A percentile compares a stretch with the other conserved stretches of the same genome.
These are phyloP conservation scores for Macaria notata DNA, from an alignment of 2,888 invertebrate species.

Conservation along the genomic window DNA sequence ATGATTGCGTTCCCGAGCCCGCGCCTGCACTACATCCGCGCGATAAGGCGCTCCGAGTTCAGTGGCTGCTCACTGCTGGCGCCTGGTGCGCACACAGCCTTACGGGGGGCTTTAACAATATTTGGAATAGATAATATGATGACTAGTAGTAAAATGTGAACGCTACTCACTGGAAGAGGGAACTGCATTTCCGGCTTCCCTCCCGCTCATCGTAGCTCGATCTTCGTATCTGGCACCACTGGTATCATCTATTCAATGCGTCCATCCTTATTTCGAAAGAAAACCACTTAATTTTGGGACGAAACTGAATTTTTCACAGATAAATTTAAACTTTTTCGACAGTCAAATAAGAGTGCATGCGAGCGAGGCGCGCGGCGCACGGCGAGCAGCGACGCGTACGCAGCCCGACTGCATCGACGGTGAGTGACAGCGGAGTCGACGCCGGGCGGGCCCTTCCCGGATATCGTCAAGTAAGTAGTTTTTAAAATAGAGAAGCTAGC, in stretches of 20 bases:
- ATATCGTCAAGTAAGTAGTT: slow-evolving; percentile 77
- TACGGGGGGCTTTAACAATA: slow-evolving; percentile 27
- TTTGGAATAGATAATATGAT: slow-evolving; percentile 27
- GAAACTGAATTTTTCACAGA: slow-evolving; percentile 50
- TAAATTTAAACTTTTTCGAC: slow-evolving; percentile 57
- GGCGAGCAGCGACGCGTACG: slow-evolving; percentile 76
- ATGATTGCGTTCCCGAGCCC: slow-evolving; percentile 66
- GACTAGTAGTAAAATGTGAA: slow-evolving; percentile 34
- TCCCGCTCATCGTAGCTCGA: slow-evolving; percentile 77
- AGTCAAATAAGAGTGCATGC: slow-evolving; percentile 64
- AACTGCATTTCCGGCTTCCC: slow-evolving; percentile 81
- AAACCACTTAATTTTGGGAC: slow-evolving; percentile 62
- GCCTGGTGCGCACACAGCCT: slow-evolving; percentile 38
- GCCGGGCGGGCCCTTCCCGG: slow-evolving; percentile 78
- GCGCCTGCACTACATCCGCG: slow-evolving; percentile 60
- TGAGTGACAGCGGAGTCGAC: slow-evolving; percentile 65
- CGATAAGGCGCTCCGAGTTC: slow-evolving; percentile 64
- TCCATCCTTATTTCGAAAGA: slow-evolving; percentile 65
- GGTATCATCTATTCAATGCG: slow-evolving; percentile 72
- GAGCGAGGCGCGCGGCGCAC: slow-evolving; percentile 68
- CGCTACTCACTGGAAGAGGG: slow-evolving; percentile 77
- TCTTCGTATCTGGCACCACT: slow-evolving; percentile 68
- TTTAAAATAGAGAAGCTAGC: slow-evolving; percentile 81
- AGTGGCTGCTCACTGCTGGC: slow-evolving; percentile 39
- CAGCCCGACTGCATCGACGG: slow-evolving; percentile 79